Evolutionary conservation across 1,140 invertebrate genomes (phyloP).

Genomic region (Drosophila parabipectinata): DNA sequence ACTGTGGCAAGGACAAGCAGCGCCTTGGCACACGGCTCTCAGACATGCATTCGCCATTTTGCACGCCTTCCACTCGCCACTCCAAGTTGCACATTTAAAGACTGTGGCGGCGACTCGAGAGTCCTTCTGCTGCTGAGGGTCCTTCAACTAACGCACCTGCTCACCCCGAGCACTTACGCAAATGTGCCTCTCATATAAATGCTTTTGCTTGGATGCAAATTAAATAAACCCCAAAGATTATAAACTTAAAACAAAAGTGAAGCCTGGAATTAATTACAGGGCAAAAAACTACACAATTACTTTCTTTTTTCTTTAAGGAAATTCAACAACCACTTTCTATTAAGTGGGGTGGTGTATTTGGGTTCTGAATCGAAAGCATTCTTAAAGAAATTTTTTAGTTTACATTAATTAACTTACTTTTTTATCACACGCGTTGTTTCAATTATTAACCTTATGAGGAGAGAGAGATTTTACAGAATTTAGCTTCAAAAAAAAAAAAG

Average conservation of each 20-base stretch:
- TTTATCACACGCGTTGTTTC: no score
- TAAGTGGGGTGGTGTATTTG: no score
- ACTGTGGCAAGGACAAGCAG: slow-evolving; percentile 36
- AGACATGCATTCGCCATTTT: slow-evolving; percentile 51
- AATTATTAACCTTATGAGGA: no score
- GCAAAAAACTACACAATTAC: neutral
- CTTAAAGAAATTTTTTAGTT: no score
- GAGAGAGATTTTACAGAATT: no score
- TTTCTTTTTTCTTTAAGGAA: no score
- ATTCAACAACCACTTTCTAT: neutral
- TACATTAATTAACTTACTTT: no score
- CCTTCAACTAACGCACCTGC: slow-evolving; percentile 51
- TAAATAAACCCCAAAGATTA: slow-evolving; percentile 48
- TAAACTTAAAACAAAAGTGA: slow-evolving; percentile 42
- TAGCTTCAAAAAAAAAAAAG: no score
- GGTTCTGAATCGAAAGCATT: no score
- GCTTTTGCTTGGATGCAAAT: slow-evolving; percentile 46
- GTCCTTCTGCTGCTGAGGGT: slow-evolving; percentile 52
- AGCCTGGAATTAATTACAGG: neutral
- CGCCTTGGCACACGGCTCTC: slow-evolving; percentile 43
- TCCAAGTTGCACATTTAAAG: slow-evolving; percentile 67
- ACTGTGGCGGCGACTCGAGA: slow-evolving; percentile 59
- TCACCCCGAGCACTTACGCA: slow-evolving; percentile 16
- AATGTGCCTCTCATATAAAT: slow-evolving; percentile 23
- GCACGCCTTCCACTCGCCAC: slow-evolving; percentile 5